Evolutionary conservation across 1,140 invertebrate genomes (phyloP).

Genomic region (Drosophila bifasciata): DNA sequence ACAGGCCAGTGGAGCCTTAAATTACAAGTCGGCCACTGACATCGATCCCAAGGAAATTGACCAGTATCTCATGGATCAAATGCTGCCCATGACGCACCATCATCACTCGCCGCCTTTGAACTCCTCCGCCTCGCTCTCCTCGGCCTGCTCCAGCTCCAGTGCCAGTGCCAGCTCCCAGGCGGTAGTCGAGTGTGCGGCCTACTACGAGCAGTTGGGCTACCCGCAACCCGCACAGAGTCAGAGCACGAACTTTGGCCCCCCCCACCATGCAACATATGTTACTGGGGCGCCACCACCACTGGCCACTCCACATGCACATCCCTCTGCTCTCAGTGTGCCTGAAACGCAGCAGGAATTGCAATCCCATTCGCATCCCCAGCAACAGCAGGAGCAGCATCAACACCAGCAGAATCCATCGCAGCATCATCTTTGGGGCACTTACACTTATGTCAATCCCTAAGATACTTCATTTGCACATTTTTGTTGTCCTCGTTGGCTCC

Average conservation of each 20-base stretch:
- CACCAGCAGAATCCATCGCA: slow-evolving; percentile 63
- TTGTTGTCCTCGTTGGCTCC: slow-evolving; percentile 43
- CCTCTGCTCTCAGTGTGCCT: slow-evolving; percentile 28
- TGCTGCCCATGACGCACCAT: slow-evolving; percentile 70
- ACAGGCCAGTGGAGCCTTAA: slow-evolving; percentile 78
- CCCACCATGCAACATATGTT: slow-evolving; percentile 32
- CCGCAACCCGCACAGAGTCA: slow-evolving; percentile 22
- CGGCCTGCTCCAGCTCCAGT: slow-evolving; percentile 74
- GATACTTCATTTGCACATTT: slow-evolving; percentile 74
- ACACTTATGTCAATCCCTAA: slow-evolving; percentile 83
- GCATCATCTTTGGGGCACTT: slow-evolving; percentile 80
- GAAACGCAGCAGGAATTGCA: slow-evolving; percentile 30
- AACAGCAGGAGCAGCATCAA: slow-evolving; percentile 51
- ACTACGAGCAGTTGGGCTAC: slow-evolving; percentile 68
- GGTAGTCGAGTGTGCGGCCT: slow-evolving; percentile 54
- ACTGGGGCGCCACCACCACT: slow-evolving; percentile 9
- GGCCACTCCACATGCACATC: slow-evolving; percentile 4
- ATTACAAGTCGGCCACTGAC: slow-evolving; percentile 70
- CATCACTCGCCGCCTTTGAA: slow-evolving; percentile 66
- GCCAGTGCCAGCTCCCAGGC: slow-evolving; percentile 70
- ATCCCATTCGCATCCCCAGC: slow-evolving; percentile 27
- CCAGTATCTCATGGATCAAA: slow-evolving; percentile 84
- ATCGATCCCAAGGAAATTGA: slow-evolving; percentile 84
- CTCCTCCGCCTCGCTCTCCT: slow-evolving; percentile 71
- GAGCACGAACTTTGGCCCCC: slow-evolving; percentile 20